These are phyloP conservation scores for Belgica antarctica DNA, from an alignment of 2,888 invertebrate species.

Conservation along the genomic window DNA sequence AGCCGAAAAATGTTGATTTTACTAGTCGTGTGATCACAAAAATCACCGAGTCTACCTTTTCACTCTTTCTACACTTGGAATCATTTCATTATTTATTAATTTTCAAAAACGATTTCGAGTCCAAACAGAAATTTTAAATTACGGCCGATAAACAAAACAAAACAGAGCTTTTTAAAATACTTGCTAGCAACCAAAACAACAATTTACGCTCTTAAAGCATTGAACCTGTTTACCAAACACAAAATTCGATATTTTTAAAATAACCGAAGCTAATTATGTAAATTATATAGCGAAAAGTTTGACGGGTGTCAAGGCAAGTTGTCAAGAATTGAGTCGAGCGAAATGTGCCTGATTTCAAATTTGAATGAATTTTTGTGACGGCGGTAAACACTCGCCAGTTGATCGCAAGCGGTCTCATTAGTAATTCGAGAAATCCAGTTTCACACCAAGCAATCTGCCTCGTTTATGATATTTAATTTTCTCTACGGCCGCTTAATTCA, in stretches of 20 bases:
- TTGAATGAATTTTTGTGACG: not conserved
- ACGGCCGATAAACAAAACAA: not conserved
- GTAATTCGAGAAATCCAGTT: constrained; percentile 7
- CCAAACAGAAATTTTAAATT: not conserved
- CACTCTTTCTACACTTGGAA: no score
- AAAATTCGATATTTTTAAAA: not conserved
- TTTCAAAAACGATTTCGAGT: not conserved
- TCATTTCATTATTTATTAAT: no score
- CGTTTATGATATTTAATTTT: not conserved
- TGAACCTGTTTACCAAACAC: not conserved
- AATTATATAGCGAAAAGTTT: constrained; percentile 27
- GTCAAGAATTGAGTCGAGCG: constrained; percentile 10
- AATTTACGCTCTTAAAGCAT: not conserved
- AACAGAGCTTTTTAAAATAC: not conserved
- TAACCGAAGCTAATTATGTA: constrained; percentile 32
- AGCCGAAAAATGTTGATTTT: no score
- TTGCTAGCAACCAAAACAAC: not conserved
- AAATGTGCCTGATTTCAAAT: no score
- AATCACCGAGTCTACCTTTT: no score
- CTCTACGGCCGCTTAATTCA: not conserved
- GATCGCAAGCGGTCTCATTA: not conserved
- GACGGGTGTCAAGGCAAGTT: constrained; percentile 32
- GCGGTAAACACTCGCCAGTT: not conserved
- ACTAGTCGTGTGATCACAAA: no score
- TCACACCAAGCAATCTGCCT: not conserved